Evolutionary conservation across 2,888 invertebrate species (phyloP).

Genomic region (Mesodorylaimus sp.): DNA sequence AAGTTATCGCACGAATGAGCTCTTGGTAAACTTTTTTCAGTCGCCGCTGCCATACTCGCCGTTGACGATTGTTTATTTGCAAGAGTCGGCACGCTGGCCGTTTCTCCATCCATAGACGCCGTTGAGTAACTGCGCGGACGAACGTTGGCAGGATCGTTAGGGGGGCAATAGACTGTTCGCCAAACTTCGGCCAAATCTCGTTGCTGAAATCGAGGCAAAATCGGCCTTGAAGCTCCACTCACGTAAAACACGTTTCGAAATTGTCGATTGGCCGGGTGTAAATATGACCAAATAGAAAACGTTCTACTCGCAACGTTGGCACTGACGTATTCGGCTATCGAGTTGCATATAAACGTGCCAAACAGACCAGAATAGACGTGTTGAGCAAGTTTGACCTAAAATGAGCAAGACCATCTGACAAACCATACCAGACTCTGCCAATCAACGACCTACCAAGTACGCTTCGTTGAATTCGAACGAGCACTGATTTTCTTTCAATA

Average conservation of each 20-base stretch:
- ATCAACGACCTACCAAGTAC: conserved; percentile 56
- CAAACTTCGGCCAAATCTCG: conserved; percentile 2
- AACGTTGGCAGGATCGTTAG: conserved; percentile 15
- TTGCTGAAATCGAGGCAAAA: background rate
- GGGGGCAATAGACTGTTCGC: conserved; percentile 1
- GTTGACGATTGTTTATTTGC: too few species aligned
- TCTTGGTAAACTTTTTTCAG: background rate
- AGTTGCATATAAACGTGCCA: conserved; percentile 83
- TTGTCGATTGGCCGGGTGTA: conserved; percentile 43
- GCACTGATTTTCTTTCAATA: conserved; percentile 66
- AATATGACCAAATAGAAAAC: conserved; percentile 69
- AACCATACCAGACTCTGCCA: too few species aligned
- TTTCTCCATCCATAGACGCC: background rate
- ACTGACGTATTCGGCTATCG: conserved; percentile 36
- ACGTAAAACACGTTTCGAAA: conserved; percentile 47
- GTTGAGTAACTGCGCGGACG: background rate
- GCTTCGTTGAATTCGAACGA: conserved; percentile 85
- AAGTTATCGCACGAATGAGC: background rate
- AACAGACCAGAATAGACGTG: conserved; percentile 89
- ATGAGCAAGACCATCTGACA: conserved; percentile 11
- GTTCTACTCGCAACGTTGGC: conserved; percentile 45
- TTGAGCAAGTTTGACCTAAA: conserved; percentile 74
- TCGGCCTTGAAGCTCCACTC: background rate
- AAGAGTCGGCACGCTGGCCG: too few species aligned
- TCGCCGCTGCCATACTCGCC: background rate